phyloP scores from a whole-genome alignment of 2,797 vertebrate species.

The Meda fulgida region DNA sequence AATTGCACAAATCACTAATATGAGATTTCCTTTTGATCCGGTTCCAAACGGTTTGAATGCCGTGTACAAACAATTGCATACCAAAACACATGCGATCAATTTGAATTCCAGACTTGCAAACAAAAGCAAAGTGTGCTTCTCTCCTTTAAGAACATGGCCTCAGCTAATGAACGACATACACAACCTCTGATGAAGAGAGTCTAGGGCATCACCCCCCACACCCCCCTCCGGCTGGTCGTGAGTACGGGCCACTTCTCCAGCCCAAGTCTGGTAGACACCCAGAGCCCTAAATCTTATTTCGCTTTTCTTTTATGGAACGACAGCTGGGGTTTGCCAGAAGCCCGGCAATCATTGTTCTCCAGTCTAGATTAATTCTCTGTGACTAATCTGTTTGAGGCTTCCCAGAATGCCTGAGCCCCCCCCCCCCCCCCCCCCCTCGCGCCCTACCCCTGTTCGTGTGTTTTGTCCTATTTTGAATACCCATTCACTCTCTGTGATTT shows the following conservation, averaged over 20 bases:
- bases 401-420: slow-evolving; percentile 87
- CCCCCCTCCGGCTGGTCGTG: slow-evolving; percentile 77
- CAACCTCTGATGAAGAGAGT: slow-evolving; percentile 78
- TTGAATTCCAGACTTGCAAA: slow-evolving; percentile 70
- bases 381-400: slow-evolving; percentile 98
- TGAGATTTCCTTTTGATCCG: neutral
- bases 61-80: neutral
- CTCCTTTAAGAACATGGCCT: slow-evolving; percentile 61
- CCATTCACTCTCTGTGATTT: slow-evolving; percentile 70
- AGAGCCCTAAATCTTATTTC: slow-evolving; percentile 94
- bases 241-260: slow-evolving; percentile 79
- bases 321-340: slow-evolving; percentile 97
- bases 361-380: slow-evolving; percentile 95
- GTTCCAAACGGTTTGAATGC: neutral
- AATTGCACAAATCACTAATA: neutral
- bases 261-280: slow-evolving; percentile 83
- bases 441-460: slow-evolving; percentile 50
- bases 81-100: slow-evolving; percentile 57
- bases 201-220: slow-evolving; percentile 48
- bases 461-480: slow-evolving; percentile 67
- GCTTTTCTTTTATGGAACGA: slow-evolving; percentile 91
- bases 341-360: slow-evolving; percentile 89
- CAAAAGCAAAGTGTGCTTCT: slow-evolving; percentile 57
- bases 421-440: slow-evolving; percentile 47
- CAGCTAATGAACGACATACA: slow-evolving; percentile 79